These are phyloP conservation scores for Pristionchus fissidentatus DNA, from an alignment of 2,888 invertebrate species.

Conservation along the genomic window DNA sequence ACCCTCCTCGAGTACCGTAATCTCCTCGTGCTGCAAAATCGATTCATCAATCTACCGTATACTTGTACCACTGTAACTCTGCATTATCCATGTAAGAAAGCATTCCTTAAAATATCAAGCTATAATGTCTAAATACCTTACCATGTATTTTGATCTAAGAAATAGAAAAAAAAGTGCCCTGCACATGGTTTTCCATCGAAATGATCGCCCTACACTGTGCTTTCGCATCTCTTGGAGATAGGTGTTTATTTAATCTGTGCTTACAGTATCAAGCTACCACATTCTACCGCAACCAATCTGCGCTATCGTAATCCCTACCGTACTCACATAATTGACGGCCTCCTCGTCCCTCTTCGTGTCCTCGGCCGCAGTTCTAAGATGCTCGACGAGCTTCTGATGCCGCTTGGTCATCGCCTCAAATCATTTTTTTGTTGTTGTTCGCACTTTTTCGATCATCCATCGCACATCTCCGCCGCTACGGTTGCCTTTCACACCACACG, in stretches of 20 bases:
- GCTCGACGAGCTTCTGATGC: constrained; percentile 77
- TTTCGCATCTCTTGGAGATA: too few species aligned
- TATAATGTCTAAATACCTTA: background rate
- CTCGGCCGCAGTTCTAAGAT: constrained; percentile 58
- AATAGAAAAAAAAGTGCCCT: too few species aligned
- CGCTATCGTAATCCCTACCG: background rate
- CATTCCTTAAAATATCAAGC: background rate
- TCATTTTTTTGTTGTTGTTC: too few species aligned
- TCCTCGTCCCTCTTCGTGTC: constrained; percentile 53
- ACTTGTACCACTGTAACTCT: background rate
- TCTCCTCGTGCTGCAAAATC: constrained; percentile 85
- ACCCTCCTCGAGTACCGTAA: constrained; percentile 93
- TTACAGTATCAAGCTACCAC: too few species aligned
- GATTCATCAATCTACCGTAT: background rate
- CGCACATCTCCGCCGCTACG: background rate
- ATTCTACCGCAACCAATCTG: too few species aligned
- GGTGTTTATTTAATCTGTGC: too few species aligned
- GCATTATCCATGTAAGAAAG: background rate
- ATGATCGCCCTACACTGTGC: too few species aligned
- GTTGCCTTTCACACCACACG: too few species aligned
- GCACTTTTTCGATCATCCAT: background rate
- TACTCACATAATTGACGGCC: constrained; percentile 44
- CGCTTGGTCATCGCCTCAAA: constrained; percentile 81
- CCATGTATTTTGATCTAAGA: too few species aligned
- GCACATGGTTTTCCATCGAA: too few species aligned